Base-by-base conservation (phyloP, 2,888 invertebrate genomes). In the Philopedon plagiatum region DNA sequence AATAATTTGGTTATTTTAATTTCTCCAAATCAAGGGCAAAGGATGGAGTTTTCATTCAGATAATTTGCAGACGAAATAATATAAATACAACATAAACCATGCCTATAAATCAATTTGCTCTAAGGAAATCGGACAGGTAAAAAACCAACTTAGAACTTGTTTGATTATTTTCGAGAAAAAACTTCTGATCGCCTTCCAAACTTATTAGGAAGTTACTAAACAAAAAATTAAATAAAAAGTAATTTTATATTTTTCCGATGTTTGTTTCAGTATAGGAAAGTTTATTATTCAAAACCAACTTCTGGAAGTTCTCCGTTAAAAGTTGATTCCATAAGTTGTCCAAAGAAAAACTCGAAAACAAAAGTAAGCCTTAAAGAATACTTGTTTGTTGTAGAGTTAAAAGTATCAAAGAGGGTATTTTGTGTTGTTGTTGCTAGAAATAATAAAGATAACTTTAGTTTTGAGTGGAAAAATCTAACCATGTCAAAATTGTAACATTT, bases 271-370 rank as follows among this genome's bases (percentile, higher is more conserved):
- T 37, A 51, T 18, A 15, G 18, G 21, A 68, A 61, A 68, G 49
- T 68, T 68, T 71, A 65, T 60, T 60, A 71, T 71, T 64, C 61
- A 64, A 71, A 71, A 71, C 51, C 63, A 58, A 70, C 64, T 64
- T 64, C 32, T 29, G 13, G 15, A 37, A 57, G 37, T 15, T 60
- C 18, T 54, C 13, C 32, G 49, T 21, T 19, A 19, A 49, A 62
- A 62, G 62, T 62, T 49, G 21, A 19, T 39, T 57, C n/a, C 13
- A n/a, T 57, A 37, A 39, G 39, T 39, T 44, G 29, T 46, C 11
- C 9, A 44, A 44, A 46, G 29, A 62, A 62, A 49, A 60, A 18
- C 37, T 29, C 23, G 32, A 46, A 29, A 62, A 62, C 29, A 46
- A 62, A 32, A 62, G 46, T 61, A 61, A 46, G 62, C 34, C 62